Evolutionary conservation across 2,797 vertebrate genomes (phyloP).

Genomic region (Pagetopsis macropterus): DNA sequence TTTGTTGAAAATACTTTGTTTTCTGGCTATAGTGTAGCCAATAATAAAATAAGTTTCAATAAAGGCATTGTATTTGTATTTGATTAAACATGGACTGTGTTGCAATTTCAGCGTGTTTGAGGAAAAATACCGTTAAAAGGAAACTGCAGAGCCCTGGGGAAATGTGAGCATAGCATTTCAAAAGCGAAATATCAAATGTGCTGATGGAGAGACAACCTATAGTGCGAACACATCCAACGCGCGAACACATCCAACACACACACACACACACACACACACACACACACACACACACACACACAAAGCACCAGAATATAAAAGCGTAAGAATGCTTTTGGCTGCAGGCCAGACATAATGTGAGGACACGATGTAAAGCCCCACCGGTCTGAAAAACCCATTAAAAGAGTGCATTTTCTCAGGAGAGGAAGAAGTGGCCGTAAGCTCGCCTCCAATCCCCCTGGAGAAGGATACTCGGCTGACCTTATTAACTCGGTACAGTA

Average conservation of each 20-base stretch:
- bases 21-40: neutral
- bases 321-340: constrained; percentile 42
- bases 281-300: too few species aligned
- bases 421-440: constrained; percentile 51
- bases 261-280: too few species aligned
- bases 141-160: constrained; percentile 58
- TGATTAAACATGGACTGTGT: neutral
- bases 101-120: constrained; percentile 37
- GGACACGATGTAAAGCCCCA: constrained; percentile 50
- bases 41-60: neutral
- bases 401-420: constrained; percentile 69
- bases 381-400: constrained; percentile 69
- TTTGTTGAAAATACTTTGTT: neutral
- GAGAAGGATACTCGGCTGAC: constrained; percentile 70
- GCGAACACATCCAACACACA: neutral
- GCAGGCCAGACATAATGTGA: constrained; percentile 56
- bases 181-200: constrained; percentile 67
- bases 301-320: constrained; percentile 17
- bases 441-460: constrained; percentile 58
- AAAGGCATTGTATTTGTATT: neutral
- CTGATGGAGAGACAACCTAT: constrained; percentile 28
- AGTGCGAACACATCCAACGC: neutral
- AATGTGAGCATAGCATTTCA: constrained; percentile 75
- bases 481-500: constrained; percentile 77
- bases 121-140: constrained; percentile 33